Conservation (phyloP, 2,797 vertebrate species). For the Lycodopsis pacificus region DNA sequence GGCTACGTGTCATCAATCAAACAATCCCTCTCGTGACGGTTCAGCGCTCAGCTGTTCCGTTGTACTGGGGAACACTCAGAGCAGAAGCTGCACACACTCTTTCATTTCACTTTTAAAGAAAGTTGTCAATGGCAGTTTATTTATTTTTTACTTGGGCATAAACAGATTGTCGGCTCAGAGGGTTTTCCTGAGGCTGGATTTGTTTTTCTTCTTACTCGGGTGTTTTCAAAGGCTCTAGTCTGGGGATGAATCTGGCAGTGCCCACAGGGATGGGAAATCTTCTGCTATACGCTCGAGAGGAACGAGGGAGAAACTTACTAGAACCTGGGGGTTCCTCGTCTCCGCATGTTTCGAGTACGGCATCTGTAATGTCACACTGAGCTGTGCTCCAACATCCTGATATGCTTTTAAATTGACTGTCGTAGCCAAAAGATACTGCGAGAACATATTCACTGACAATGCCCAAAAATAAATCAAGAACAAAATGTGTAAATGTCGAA, state of each 20-base stretch:
- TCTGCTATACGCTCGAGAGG: slow-evolving; percentile 38
- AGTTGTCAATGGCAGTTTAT: slow-evolving; percentile 45
- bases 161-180: slow-evolving; percentile 63
- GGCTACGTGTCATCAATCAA: not conserved
- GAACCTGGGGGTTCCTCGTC: slow-evolving; percentile 26
- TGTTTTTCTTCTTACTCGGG: slow-evolving; percentile 48
- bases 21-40: not conserved
- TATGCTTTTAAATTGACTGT: slow-evolving; percentile 19
- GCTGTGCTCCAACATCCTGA: not conserved
- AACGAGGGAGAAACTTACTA: slow-evolving; percentile 2
- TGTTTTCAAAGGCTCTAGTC: slow-evolving; percentile 57
- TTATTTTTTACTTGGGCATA: slow-evolving; percentile 25
- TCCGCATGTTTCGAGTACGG: slow-evolving; percentile 1
- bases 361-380: slow-evolving; percentile 34
- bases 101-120: slow-evolving; percentile 14
- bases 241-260: slow-evolving; percentile 54
- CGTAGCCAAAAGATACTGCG: not conserved
- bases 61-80: not conserved
- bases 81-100: not conserved
- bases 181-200: slow-evolving; percentile 61
- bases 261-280: slow-evolving; percentile 54
- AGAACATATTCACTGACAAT: slow-evolving; percentile 5
- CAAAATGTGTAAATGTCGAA: not conserved
- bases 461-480: not conserved
- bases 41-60: not conserved